These are phyloP conservation scores for Hoplostethus mediterraneus DNA, from an alignment of 2,797 vertebrate genomes.

Conservation along the genomic window DNA sequence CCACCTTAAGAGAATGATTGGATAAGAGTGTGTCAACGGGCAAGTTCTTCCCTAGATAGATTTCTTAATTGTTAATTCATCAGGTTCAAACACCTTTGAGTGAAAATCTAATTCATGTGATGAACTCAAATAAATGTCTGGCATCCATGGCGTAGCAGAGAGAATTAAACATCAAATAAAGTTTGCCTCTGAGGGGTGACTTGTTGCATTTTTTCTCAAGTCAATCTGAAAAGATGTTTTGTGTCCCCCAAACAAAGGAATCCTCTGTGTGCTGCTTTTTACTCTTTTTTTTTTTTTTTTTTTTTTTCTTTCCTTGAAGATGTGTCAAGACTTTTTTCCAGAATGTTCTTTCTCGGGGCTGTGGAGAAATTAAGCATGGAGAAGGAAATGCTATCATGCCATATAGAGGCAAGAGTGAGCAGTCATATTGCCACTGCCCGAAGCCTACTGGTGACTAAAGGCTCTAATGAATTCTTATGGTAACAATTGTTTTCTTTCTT, in stretches of 20 bases:
- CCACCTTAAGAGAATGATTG: slow-evolving; percentile 19
- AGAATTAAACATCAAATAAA: slow-evolving; percentile 60
- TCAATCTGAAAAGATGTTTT: slow-evolving; percentile 60
- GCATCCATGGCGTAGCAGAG: slow-evolving; percentile 51
- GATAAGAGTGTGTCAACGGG: slow-evolving; percentile 15
- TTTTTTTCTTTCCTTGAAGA: slow-evolving; percentile 8
- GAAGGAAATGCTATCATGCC: slow-evolving; percentile 27
- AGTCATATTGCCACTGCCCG: slow-evolving; percentile 3
- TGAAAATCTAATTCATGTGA: slow-evolving; percentile 60
- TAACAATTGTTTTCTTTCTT: neutral
- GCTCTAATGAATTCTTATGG: slow-evolving; percentile 1
- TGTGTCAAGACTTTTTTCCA: slow-evolving; percentile 55
- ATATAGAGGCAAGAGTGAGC: slow-evolving; percentile 3
- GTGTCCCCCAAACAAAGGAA: slow-evolving; percentile 55
- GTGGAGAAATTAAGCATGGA: slow-evolving; percentile 32
- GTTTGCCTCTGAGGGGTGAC: slow-evolving; percentile 56
- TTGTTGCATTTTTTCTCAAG: slow-evolving; percentile 61
- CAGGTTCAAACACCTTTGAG: slow-evolving; percentile 23
- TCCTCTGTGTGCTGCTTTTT: slow-evolving; percentile 47
- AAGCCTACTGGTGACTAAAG: neutral
- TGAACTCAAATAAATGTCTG: slow-evolving; percentile 40
- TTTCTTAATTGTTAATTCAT: slow-evolving; percentile 9
- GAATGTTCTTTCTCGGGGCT: slow-evolving; percentile 48
- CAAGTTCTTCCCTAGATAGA: neutral
- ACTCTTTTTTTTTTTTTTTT: neutral